Percentiles rank a stretch among this genome's conserved stretches.
phyloP scores from a whole-genome alignment of 2,797 vertebrate genomes.

The Pipistrellus pygmaeus region DNA sequence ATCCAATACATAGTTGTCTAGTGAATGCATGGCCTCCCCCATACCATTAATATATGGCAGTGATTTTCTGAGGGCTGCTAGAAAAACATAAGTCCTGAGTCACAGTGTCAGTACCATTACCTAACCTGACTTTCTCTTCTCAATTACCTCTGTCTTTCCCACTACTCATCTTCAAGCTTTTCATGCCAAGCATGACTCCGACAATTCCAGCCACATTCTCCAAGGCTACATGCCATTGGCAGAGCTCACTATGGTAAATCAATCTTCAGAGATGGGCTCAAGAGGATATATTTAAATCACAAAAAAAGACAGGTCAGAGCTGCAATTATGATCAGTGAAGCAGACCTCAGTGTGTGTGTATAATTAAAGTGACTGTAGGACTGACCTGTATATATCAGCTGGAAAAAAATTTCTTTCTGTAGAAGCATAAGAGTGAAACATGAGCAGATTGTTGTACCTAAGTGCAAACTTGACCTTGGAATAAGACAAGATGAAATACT shows the following conservation, averaged over 20 bases:
- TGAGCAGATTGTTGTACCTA: slow-evolving; percentile 58
- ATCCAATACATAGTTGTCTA: background rate
- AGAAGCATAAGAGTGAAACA: slow-evolving; percentile 80
- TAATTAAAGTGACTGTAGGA: slow-evolving; percentile 86
- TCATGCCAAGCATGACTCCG: background rate
- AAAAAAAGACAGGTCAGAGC: slow-evolving; percentile 84
- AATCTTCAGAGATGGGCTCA: slow-evolving; percentile 76
- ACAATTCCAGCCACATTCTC: background rate
- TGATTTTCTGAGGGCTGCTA: background rate
- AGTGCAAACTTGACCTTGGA: slow-evolving; percentile 84
- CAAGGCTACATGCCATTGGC: slow-evolving; percentile 9
- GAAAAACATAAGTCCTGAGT: background rate
- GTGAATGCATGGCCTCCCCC: background rate
- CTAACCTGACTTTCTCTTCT: background rate
- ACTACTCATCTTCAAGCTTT: background rate
- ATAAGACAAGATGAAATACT: slow-evolving; percentile 6
- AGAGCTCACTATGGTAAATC: slow-evolving; percentile 75
- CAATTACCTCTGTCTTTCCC: background rate
- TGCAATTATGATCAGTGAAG: slow-evolving; percentile 85
- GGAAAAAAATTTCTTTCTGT: slow-evolving; percentile 82
- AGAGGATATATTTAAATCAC: slow-evolving; percentile 84
- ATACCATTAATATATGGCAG: background rate
- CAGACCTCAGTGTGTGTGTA: slow-evolving; percentile 80
- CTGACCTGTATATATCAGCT: slow-evolving; percentile 82
- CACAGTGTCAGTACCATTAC: background rate